These are phyloP conservation scores for Melierax canorus DNA, from an alignment of 2,113 vertebrate species.

Conservation along the genomic window DNA sequence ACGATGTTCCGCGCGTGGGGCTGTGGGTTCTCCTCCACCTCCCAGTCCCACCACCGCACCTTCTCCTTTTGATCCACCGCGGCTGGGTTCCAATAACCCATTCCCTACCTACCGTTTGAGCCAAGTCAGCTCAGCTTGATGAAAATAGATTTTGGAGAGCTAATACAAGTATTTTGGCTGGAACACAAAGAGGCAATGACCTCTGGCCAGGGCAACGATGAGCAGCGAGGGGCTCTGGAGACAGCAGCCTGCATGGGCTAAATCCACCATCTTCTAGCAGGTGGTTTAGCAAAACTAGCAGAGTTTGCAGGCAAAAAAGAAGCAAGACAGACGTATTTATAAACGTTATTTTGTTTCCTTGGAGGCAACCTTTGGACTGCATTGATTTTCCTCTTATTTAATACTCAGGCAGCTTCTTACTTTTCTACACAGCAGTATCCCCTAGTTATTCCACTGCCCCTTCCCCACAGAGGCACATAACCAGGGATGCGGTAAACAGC, in stretches of 20 bases:
- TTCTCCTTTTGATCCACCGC: not conserved
- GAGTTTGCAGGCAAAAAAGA: not conserved
- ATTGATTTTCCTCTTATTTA: conserved; percentile 56
- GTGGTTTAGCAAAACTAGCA: not conserved
- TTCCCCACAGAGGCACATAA: not conserved
- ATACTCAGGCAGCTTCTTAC: conserved; percentile 38
- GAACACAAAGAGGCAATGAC: not conserved
- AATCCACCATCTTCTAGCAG: not conserved
- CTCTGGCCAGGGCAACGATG: not conserved
- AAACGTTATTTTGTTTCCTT: conserved; percentile 53
- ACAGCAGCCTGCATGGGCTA: not conserved
- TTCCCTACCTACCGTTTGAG: not conserved
- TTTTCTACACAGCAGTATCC: not conserved
- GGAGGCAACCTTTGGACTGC: conserved; percentile 62
- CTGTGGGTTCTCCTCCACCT: not conserved
- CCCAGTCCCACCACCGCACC: not conserved
- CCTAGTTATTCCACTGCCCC: not conserved
- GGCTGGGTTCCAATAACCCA: not conserved
- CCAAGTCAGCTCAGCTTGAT: not conserved
- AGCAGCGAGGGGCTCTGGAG: not conserved
- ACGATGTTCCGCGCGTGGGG: not conserved
- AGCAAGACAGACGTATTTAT: conserved; percentile 13
- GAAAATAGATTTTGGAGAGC: not conserved
- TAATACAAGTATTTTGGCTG: not conserved
- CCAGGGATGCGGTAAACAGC: not conserved